Evolutionary conservation across 1,140 invertebrate species (phyloP).

Genomic region (Bombus superbus): DNA sequence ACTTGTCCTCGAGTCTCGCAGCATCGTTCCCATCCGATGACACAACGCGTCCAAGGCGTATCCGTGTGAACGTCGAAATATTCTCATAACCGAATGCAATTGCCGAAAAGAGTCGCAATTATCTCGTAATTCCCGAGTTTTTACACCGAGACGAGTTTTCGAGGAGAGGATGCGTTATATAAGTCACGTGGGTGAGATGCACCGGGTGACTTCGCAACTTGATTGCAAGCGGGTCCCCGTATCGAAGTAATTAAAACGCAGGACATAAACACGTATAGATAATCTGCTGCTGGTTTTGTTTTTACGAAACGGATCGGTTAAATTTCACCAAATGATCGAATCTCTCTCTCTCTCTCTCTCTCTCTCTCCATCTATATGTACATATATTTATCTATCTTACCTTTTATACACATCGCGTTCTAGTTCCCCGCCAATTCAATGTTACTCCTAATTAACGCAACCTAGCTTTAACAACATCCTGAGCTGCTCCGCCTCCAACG

Average conservation of each 20-base stretch:
- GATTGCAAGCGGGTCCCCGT: slow-evolving; percentile 23
- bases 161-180: slow-evolving; percentile 6
- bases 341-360: not conserved
- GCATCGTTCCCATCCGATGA: not conserved
- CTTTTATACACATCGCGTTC: not conserved
- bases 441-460: slow-evolving; percentile 9
- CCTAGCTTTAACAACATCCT: not conserved
- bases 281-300: not conserved
- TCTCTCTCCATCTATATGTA: not conserved
- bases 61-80: slow-evolving; percentile 15
- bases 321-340: not conserved
- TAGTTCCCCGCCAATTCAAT: not conserved
- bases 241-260: slow-evolving; percentile 35
- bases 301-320: not conserved
- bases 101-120: not conserved
- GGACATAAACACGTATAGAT: slow-evolving; percentile 16
- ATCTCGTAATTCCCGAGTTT: not conserved
- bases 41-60: not conserved
- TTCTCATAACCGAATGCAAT: slow-evolving; percentile 24
- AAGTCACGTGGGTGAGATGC: slow-evolving; percentile 33
- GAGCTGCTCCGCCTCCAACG: not conserved
- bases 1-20: not conserved
- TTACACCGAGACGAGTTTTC: slow-evolving; percentile 13
- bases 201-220: not conserved
- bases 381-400: not conserved